Evolutionary conservation across 2,888 invertebrate genomes (phyloP).

Genomic region (Dicranocentrus wangi): DNA sequence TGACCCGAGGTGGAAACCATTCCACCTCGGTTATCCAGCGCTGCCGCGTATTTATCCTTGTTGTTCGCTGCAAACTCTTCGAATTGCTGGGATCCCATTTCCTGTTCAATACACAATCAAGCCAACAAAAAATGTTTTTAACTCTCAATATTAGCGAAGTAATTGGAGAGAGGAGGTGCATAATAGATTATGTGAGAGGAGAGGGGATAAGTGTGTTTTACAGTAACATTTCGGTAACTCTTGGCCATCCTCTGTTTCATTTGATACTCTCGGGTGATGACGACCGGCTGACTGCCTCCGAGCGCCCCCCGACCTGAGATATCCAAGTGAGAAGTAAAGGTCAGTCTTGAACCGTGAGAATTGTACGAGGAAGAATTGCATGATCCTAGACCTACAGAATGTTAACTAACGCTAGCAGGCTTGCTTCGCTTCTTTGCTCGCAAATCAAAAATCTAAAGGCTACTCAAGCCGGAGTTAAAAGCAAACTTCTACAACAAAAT

Average conservation of each 20-base stretch:
- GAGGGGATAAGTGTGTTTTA: too few relatives aligned
- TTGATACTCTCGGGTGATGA: slow-evolving; percentile 89
- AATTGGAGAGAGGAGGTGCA: too few relatives aligned
- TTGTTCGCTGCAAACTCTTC: slow-evolving; percentile 35
- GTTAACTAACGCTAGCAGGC: slow-evolving; percentile 24
- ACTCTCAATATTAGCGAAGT: not conserved
- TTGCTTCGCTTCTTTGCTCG: not conserved
- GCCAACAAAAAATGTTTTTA: too few relatives aligned
- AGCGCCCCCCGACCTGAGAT: slow-evolving; percentile 80
- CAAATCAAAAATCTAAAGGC: not conserved
- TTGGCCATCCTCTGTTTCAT: slow-evolving; percentile 77
- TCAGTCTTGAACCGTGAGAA: slow-evolving; percentile 93
- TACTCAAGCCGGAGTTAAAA: slow-evolving; percentile 1
- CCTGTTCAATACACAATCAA: slow-evolving; percentile 12
- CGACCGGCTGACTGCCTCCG: slow-evolving; percentile 78
- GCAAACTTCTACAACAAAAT: not conserved
- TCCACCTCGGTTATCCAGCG: not conserved
- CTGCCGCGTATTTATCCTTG: slow-evolving; percentile 36
- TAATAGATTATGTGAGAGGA: too few relatives aligned
- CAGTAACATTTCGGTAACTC: slow-evolving; percentile 52
- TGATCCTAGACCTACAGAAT: slow-evolving; percentile 77
- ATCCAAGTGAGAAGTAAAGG: slow-evolving; percentile 88
- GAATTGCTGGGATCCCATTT: slow-evolving; percentile 17
- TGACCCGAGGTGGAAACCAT: not conserved
- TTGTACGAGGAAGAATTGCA: slow-evolving; percentile 96